Percentiles rank a stretch among this genome's conserved stretches.
These are phyloP conservation scores for Hirudinaria manillensis DNA, from an alignment of 2,888 invertebrate genomes.

Conservation along the genomic window DNA sequence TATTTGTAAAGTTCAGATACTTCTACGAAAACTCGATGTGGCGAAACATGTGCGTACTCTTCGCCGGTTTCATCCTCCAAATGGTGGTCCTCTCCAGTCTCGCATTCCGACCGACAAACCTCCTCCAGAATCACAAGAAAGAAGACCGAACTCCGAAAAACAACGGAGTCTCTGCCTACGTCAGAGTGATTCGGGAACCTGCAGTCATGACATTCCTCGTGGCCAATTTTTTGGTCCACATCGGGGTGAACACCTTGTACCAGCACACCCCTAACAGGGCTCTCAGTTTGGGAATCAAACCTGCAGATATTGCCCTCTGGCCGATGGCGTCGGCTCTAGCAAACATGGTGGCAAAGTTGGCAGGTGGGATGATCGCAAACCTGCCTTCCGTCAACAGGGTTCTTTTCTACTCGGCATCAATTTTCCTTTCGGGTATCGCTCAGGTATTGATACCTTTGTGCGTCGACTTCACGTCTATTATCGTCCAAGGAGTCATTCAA, in stretches of 20 bases:
- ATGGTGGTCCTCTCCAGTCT: background rate
- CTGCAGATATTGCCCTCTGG: constrained; percentile 32
- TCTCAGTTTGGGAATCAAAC: constrained; percentile 30
- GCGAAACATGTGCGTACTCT: constrained; percentile 2
- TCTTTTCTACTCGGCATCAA: background rate
- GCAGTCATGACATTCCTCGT: background rate
- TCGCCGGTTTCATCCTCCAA: constrained; percentile 11
- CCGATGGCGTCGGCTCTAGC: constrained; percentile 35
- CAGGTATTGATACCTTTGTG: background rate
- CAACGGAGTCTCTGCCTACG: background rate
- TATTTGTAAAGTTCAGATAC: background rate
- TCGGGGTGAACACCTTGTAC: constrained; percentile 36
- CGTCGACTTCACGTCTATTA: background rate
- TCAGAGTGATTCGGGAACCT: background rate
- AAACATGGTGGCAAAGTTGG: background rate
- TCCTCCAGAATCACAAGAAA: background rate
- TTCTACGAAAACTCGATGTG: constrained; percentile 3
- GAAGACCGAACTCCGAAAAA: background rate
- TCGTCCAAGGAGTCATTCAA: constrained; percentile 1
- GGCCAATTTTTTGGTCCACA: constrained; percentile 11
- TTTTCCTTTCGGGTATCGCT: background rate
- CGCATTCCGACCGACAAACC: constrained; percentile 12
- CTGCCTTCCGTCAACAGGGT: background rate
- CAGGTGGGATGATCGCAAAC: background rate
- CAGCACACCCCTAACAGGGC: constrained; percentile 36